Evolutionary conservation across 2,797 vertebrate genomes (phyloP).

Genomic region (Thunnus albacares): DNA sequence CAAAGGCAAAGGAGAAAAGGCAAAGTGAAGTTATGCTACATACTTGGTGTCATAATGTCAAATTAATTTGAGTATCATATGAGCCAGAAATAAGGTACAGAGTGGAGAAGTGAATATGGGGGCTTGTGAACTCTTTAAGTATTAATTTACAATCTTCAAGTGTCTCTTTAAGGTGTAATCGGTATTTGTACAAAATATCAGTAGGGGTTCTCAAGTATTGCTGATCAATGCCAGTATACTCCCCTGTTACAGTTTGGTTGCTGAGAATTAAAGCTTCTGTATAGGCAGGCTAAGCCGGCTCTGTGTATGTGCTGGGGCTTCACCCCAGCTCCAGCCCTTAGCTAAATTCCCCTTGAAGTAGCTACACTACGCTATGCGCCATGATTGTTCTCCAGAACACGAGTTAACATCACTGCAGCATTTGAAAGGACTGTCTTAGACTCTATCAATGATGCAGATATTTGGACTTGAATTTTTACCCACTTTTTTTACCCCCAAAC

Average conservation of each 20-base stretch:
- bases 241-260: slow-evolving; percentile 2
- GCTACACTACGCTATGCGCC: background rate
- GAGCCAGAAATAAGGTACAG: slow-evolving; percentile 40
- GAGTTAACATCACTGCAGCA: background rate
- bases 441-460: background rate
- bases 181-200: slow-evolving; percentile 45
- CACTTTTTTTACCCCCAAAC: background rate
- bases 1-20: slow-evolving; percentile 69
- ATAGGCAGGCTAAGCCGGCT: slow-evolving; percentile 9
- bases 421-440: background rate
- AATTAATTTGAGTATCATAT: slow-evolving; percentile 56
- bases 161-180: slow-evolving; percentile 50
- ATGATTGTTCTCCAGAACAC: background rate
- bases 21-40: slow-evolving; percentile 51
- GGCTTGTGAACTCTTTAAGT: slow-evolving; percentile 42
- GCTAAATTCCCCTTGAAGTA: background rate
- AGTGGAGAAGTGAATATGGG: slow-evolving; percentile 14
- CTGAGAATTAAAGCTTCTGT: slow-evolving; percentile 16
- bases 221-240: slow-evolving; percentile 33
- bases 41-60: slow-evolving; percentile 56
- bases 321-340: background rate
- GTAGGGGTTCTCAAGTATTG: slow-evolving; percentile 7
- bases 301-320: background rate
- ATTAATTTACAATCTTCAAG: slow-evolving; percentile 42
- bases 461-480: too few species aligned